Conservation (phyloP, 2,113 vertebrate species). For the Astatotilapia flaviijosephi region DNA sequence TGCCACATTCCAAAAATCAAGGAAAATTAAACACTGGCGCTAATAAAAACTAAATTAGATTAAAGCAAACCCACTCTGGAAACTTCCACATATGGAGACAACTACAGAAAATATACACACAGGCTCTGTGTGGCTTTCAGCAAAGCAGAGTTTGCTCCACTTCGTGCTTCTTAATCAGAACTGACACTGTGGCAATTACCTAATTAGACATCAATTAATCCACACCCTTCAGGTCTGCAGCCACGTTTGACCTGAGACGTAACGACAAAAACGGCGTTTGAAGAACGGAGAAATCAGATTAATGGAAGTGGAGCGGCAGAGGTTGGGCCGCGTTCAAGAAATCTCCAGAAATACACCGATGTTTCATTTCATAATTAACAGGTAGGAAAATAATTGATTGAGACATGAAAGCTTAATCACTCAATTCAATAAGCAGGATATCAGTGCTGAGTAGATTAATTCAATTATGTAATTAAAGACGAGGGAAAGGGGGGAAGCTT, state of each 20-base stretch:
- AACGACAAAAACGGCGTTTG: not conserved
- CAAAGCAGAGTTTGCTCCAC: not conserved
- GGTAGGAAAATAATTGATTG: slow-evolving; percentile 49
- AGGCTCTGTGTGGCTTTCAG: not conserved
- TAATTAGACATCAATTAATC: slow-evolving; percentile 66
- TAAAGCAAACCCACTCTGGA: not conserved
- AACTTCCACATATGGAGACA: not conserved
- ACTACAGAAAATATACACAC: not conserved
- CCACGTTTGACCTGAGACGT: slow-evolving; percentile 30
- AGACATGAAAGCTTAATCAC: slow-evolving; percentile 50
- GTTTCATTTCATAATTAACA: slow-evolving; percentile 60
- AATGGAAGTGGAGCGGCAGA: slow-evolving; percentile 14
- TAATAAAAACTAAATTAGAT: not conserved
- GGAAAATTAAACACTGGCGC: not conserved
- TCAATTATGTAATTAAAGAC: slow-evolving; percentile 54
- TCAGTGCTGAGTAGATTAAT: slow-evolving; percentile 39
- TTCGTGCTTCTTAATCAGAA: slow-evolving; percentile 60
- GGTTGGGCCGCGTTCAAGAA: slow-evolving; percentile 20
- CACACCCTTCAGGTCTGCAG: slow-evolving; percentile 33
- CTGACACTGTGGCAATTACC: slow-evolving; percentile 61
- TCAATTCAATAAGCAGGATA: slow-evolving; percentile 39
- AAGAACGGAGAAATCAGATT: slow-evolving; percentile 13
- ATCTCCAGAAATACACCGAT: slow-evolving; percentile 12
- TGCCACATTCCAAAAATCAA: not conserved
- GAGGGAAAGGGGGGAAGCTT: slow-evolving; percentile 14